Evolutionary conservation across 1,140 invertebrate species (phyloP).

Genomic region (Ostrea edulis): DNA sequence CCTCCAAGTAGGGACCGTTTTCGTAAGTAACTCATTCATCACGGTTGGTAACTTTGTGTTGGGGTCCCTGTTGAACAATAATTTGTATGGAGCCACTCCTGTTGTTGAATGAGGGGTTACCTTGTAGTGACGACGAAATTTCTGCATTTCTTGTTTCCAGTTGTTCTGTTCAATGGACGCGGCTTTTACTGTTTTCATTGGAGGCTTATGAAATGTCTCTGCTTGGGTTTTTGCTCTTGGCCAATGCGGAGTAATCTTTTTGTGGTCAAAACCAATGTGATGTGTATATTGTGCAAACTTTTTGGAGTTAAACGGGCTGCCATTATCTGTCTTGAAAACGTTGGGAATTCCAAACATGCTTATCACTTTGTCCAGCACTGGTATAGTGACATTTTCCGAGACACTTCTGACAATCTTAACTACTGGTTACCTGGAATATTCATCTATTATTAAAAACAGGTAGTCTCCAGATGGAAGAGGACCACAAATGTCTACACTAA

Average conservation of each 20-base stretch:
- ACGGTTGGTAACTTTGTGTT: no score
- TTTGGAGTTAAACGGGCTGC: constrained; percentile 52
- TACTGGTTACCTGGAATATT: constrained; percentile 64
- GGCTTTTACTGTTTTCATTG: constrained; percentile 58
- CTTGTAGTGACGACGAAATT: constrained; percentile 51
- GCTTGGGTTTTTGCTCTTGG: constrained; percentile 55
- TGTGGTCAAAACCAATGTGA: constrained; percentile 44
- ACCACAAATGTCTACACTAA: constrained; percentile 42
- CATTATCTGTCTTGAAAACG: constrained; percentile 48
- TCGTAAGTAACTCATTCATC: no score
- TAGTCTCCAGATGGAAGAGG: constrained; percentile 53
- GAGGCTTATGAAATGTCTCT: constrained; percentile 56
- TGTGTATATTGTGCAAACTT: constrained; percentile 28
- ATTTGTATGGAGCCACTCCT: constrained; percentile 46
- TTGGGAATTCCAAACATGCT: constrained; percentile 39
- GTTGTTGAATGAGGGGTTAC: constrained; percentile 54
- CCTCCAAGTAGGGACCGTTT: no score
- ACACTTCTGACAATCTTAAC: constrained; percentile 34
- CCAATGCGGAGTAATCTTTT: no score
- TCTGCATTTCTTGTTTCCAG: constrained; percentile 53
- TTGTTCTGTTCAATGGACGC: constrained; percentile 50
- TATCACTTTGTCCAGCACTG: constrained; percentile 43
- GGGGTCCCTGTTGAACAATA: constrained; percentile 54
- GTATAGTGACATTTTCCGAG: constrained; percentile 22
- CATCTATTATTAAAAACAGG: constrained; percentile 59